Percentiles rank a stretch among this genome's conserved stretches.
Conservation (phyloP, 2,113 vertebrate genomes). For the Platichthys flesus region DNA sequence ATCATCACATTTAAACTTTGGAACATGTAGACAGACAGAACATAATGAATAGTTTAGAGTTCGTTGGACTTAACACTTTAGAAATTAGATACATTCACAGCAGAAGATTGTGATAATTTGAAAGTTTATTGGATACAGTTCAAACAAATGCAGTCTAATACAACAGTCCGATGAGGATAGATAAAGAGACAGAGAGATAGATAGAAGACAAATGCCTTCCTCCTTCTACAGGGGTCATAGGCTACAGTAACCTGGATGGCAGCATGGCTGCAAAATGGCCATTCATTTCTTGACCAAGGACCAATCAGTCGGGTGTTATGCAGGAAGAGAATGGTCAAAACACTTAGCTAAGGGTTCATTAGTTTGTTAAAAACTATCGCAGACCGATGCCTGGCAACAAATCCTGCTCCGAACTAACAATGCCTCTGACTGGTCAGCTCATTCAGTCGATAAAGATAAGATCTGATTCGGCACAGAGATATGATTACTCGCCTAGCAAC, state of each 20-base stretch:
- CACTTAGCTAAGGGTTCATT: constrained; percentile 35
- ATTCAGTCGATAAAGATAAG: constrained; percentile 25
- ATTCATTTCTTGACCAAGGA: constrained; percentile 9
- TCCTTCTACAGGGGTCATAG: neutral
- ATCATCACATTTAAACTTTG: neutral
- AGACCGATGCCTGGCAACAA: constrained; percentile 53
- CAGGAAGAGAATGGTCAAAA: constrained; percentile 31
- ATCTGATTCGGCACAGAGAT: constrained; percentile 52
- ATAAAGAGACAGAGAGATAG: too few species aligned
- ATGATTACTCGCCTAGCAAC: constrained; percentile 71
- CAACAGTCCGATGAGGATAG: too few species aligned
- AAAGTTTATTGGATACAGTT: too few species aligned
- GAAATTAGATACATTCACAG: too few species aligned
- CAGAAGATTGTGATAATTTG: too few species aligned
- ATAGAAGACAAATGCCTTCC: neutral
- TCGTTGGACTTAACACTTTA: too few species aligned
- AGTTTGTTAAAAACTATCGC: constrained; percentile 29
- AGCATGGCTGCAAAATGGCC: neutral
- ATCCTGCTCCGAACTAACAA: constrained; percentile 47
- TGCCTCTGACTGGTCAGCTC: constrained; percentile 39
- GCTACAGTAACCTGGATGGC: neutral
- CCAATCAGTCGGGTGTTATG: neutral
- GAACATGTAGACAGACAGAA: neutral
- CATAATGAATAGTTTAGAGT: neutral
- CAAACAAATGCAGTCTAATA: too few species aligned